Conservation (phyloP, 37 sponge, comb jelly and placozoan genomes). For the Hexactinellida sp. region DNA sequence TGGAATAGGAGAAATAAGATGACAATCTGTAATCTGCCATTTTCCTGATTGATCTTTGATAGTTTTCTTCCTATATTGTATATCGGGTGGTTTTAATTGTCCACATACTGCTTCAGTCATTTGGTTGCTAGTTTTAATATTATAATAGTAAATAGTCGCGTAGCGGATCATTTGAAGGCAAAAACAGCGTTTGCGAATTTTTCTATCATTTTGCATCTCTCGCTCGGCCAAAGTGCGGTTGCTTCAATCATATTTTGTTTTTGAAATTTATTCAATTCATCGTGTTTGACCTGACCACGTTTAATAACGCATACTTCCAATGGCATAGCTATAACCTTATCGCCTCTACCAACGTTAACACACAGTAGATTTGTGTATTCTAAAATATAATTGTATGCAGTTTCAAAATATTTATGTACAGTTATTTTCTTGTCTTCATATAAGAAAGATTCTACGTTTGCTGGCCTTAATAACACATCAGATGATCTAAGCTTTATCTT, state of each 20-base stretch:
- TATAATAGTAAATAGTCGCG: not conserved
- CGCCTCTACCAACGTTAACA: constrained; percentile 33
- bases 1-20: not conserved
- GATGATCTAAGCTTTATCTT: not conserved
- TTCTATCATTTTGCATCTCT: too few species aligned
- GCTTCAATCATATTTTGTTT: constrained; percentile 41
- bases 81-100: not conserved
- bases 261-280: constrained; percentile 34
- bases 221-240: constrained; percentile 35
- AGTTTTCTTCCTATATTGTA: not conserved
- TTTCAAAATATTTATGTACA: constrained; percentile 41
- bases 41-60: not conserved
- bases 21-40: not conserved
- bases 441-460: not conserved
- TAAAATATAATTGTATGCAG: constrained; percentile 19
- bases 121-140: not conserved
- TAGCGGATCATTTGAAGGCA: not conserved
- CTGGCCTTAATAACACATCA: not conserved
- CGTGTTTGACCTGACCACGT: constrained; percentile 34
- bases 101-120: not conserved
- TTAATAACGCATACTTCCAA: not conserved
- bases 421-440: constrained; percentile 21
- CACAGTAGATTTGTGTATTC: constrained; percentile 49
- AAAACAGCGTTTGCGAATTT: not conserved
- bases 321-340: not conserved